Conservation (phyloP, 2,113 vertebrate genomes). For the Gymnogyps californianus region DNA sequence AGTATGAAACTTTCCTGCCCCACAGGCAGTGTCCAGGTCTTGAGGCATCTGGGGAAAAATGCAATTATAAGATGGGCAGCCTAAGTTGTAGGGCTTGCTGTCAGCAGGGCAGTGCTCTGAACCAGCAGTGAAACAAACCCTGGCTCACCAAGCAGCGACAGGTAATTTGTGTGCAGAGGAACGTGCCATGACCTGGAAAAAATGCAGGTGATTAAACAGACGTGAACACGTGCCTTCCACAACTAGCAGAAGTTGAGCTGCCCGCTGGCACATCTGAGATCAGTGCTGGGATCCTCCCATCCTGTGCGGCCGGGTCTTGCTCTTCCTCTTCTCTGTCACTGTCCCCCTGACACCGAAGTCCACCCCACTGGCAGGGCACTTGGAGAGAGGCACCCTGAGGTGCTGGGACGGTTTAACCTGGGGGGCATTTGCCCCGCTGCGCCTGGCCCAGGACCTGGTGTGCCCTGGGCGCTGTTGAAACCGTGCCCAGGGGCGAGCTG, state of each 20-base stretch:
- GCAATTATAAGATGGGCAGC: not conserved
- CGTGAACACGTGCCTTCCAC: accelerated
- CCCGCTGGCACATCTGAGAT: not conserved
- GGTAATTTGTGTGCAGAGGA: not conserved
- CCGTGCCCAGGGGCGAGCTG: accelerated
- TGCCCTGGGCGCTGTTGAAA: not conserved
- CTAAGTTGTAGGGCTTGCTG: not conserved
- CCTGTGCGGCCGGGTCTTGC: not conserved
- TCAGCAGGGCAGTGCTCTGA: not conserved
- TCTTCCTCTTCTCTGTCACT: not conserved
- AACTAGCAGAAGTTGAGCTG: not conserved
- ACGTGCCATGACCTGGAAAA: not conserved
- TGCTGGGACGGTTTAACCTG: not conserved
- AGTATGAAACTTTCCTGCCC: not conserved
- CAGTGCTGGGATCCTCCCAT: not conserved
- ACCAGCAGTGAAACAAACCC: not conserved
- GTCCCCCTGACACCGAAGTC: not conserved
- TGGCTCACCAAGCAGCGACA: not conserved
- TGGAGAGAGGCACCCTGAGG: not conserved
- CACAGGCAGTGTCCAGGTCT: not conserved
- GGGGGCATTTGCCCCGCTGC: accelerated
- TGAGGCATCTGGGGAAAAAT: not conserved
- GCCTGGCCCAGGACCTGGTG: not conserved
- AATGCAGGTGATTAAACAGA: not conserved
- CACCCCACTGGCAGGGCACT: not conserved